Evolutionary conservation across 2,888 invertebrate genomes (phyloP), one percentile per base, ranked within the genome.

Genomic region (Lochmaea crataegi): DNA sequence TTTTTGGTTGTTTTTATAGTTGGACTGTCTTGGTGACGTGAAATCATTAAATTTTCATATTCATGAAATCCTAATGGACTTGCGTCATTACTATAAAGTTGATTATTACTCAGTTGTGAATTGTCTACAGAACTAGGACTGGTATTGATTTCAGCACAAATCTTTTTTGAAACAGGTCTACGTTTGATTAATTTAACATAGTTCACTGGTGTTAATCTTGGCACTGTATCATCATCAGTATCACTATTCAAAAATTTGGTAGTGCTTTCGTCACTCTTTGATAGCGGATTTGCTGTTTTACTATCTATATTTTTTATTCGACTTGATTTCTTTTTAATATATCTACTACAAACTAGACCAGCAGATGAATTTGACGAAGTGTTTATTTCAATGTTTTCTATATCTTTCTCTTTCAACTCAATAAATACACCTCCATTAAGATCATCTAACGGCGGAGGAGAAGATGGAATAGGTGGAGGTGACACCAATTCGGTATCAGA

Each of bases 401-500:
- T 75, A 32, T 78, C 78, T 73, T 78, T 79, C 6, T 75, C 72
- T 58, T 78, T 75, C 16, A 80, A 79, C 53, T 76, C 75, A 16
- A 53, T 61, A 18, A 65, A 70, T 18, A 75, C 76, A 58, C 75
- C 75, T 51, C 74, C 75, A 63, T 93, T 92, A 7, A 94, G 86
- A 72, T 94, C 93, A 74, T 93, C 93, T 79, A 91, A 84, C 7
- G 94, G 93, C 1, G 94, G 93, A 0, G 94, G 92, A 11, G 93
- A 91, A 26, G 90, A 91, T 6, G 95, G 94, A 77, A 94, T 91
- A 0, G 94, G 94, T 7, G 94, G 95, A 4, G 94, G 94, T 2
- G 93, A 92, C 5, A 94, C 90, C 63, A 94, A 88, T 82, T 95
- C 95, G 83, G 93, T 93, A 79, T 95, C 95, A 0, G 93, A 94